These are phyloP conservation scores for Sphenodon punctatus DNA, from an alignment of 2,797 vertebrate species.

Conservation along the genomic window DNA sequence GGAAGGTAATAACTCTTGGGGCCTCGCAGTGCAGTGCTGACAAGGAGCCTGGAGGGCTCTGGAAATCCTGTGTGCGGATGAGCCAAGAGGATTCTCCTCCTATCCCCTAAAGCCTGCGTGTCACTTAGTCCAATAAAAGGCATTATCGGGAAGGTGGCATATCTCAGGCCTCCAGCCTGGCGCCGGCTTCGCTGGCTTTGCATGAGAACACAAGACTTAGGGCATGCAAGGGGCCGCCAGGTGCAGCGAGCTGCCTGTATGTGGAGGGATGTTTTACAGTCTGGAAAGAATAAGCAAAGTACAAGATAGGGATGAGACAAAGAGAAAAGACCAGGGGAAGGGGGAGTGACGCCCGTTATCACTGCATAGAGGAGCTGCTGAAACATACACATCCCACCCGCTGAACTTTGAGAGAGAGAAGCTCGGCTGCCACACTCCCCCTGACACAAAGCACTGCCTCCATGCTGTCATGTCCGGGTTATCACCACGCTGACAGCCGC, in stretches of 20 bases:
- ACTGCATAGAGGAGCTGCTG: not conserved
- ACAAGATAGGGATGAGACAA: not conserved
- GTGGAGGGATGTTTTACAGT: not conserved
- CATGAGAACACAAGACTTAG: not conserved
- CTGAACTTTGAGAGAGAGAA: not conserved
- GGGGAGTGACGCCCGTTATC: too few relatives aligned
- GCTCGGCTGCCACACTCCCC: not conserved
- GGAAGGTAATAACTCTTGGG: slow-evolving; percentile 14
- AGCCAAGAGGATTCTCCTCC: slow-evolving; percentile 62
- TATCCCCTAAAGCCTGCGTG: slow-evolving; percentile 62
- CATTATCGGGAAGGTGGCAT: slow-evolving; percentile 49
- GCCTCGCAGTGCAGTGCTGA: slow-evolving; percentile 3
- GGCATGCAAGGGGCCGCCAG: not conserved
- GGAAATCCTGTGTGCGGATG: slow-evolving; percentile 59
- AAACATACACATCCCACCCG: too few relatives aligned
- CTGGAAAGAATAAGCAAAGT: not conserved
- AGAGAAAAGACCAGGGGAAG: not conserved
- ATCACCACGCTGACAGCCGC: not conserved
- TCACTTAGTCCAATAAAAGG: slow-evolving; percentile 66
- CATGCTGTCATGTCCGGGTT: not conserved
- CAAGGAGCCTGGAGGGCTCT: slow-evolving; percentile 43
- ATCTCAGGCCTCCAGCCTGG: slow-evolving; percentile 37
- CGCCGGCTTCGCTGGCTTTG: not conserved
- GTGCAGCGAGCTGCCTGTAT: not conserved
- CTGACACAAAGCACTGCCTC: not conserved